Evolutionary conservation across 2,113 vertebrate genomes (phyloP), one percentile per base, ranked within the genome.

Genomic region (Prionailurus bengalensis): DNA sequence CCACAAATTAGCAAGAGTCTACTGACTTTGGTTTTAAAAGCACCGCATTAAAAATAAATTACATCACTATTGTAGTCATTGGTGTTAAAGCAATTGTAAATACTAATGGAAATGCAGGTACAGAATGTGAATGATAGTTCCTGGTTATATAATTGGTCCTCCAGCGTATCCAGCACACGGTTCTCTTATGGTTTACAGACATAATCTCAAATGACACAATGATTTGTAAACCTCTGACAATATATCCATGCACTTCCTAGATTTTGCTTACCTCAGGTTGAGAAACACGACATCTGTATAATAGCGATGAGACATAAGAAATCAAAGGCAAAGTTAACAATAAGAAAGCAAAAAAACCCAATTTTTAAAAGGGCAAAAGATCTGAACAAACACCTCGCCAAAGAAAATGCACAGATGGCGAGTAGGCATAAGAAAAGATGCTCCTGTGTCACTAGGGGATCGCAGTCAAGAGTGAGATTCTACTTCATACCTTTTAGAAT

Each of bases 281-380:
- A 87, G 23, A 96, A 82, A 91, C 61, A 73, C 0, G 8, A 58
- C 33, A 65, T 66, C 48, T 31, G 31, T 29, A 39, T 36, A 82
- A 71, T 12, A 71, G 79, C 66, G 42, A 68, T 79, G 86, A 98
- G 87, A 97, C 94, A 97, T 98, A 94, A 97, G 96, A 98, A 98
- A 97, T 97, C 95, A 96, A 98, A 98, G 96, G 79, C 97, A 92
- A 98, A 96, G 31, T 74, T 39, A 85, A 70, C 25, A 70, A 25
- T 53, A 76, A 45, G 25, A 91, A 88, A 61, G 9, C 7, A 73
- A 53, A 63, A 63, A 13, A 36, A 74, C 4, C 8, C 31, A 4
- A 4, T 58, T 89, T 58, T 55, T 13, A 29, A 78, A 80, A 80
- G 16, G 42, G 58, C 2, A 21, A 88, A 87, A 70, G 25, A 76